A percentile compares a stretch with the other conserved stretches of the same genome.
Evolutionary conservation across 2,797 vertebrate species (phyloP).

Genomic region (Vespertilio murinus): DNA sequence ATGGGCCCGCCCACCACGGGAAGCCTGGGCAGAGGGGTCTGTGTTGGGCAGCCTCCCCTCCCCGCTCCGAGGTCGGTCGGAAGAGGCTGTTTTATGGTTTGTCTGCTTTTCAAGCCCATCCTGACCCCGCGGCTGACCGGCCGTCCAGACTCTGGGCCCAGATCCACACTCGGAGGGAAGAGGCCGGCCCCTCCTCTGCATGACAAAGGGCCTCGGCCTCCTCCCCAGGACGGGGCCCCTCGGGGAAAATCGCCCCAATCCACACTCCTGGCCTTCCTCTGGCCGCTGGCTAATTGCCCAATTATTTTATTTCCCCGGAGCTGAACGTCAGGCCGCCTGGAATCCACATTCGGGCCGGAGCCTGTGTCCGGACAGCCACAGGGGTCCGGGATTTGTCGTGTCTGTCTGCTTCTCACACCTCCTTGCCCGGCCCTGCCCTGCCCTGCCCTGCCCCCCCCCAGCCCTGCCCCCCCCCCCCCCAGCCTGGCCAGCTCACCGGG

Average conservation of each 20-base stretch:
- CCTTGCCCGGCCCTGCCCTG: neutral
- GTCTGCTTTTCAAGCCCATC: neutral
- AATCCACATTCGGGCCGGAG: constrained; percentile 90
- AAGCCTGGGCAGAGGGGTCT: neutral
- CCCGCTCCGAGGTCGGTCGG: no score
- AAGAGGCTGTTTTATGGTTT: neutral
- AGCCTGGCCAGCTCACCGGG: neutral
- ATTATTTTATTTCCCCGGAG: constrained; percentile 91
- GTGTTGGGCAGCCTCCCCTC: neutral
- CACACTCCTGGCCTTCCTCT: constrained; percentile 88
- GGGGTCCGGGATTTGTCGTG: constrained; percentile 11
- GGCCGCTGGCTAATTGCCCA: constrained; percentile 90
- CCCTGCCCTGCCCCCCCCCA: neutral
- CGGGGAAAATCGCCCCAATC: constrained; percentile 85
- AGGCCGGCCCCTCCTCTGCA: neutral
- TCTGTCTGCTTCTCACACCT: constrained; percentile 22
- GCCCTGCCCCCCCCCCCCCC: neutral
- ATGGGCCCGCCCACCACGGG: neutral
- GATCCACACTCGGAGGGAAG: neutral
- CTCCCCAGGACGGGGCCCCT: neutral
- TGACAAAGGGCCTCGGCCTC: constrained; percentile 60
- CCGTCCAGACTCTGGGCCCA: neutral
- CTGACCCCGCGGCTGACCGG: neutral
- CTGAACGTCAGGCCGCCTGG: constrained; percentile 83
- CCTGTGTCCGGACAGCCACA: neutral